These are phyloP conservation scores for Eupelmus urozonus DNA, from an alignment of 2,888 invertebrate species.

Conservation along the genomic window DNA sequence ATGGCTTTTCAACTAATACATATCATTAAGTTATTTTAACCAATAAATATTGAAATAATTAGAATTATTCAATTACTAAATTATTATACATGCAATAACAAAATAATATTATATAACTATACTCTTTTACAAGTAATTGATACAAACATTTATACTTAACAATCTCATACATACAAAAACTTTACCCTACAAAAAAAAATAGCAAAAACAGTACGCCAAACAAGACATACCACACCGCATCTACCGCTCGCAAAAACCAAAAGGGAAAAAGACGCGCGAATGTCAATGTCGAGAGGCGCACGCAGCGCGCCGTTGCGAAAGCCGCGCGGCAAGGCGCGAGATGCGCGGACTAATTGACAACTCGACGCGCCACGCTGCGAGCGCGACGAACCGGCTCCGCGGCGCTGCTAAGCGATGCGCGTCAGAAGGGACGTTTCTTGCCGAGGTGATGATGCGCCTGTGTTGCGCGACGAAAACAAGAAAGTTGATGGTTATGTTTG, in stretches of 20 bases:
- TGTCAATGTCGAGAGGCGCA: constrained; percentile 47
- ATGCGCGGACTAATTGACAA: constrained; percentile 49
- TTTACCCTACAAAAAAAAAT: neutral
- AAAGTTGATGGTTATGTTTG: no score
- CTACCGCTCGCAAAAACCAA: neutral
- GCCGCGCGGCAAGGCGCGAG: neutral
- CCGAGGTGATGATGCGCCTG: no score
- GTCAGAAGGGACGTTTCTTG: neutral
- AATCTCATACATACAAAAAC: neutral
- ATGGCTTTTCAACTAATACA: no score
- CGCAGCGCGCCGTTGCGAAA: neutral
- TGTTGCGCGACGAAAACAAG: no score
- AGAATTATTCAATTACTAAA: no score
- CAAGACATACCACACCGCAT: neutral
- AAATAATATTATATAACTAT: no score
- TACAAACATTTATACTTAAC: neutral
- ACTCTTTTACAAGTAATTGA: no score
- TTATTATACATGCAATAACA: no score
- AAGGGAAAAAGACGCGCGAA: constrained; percentile 12
- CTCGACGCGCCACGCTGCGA: no score
- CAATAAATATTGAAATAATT: no score
- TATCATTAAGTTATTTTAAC: no score
- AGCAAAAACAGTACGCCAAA: neutral
- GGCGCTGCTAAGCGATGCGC: constrained; percentile 18
- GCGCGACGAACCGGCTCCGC: constrained; percentile 40